Base-by-base conservation (phyloP, 2,113 vertebrate species). In the Campylorhamphus procurvoides region DNA sequence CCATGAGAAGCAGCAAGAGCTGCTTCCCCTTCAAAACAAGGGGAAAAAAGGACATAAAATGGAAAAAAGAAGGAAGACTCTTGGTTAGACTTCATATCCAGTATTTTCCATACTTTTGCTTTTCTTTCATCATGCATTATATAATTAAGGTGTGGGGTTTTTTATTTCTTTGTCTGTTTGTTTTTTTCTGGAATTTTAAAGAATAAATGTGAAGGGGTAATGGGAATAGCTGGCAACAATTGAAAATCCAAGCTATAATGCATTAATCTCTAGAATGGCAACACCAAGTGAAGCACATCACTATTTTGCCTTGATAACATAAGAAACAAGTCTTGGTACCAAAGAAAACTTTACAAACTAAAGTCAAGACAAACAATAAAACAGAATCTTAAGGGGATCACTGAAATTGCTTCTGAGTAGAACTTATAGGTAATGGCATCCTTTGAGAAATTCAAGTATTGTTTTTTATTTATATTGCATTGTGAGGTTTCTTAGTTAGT, bases 11-110 rank as follows among this genome's bases (percentile, higher is more conserved):
- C 10, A 77, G 23, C 39, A 78, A 12, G 11, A 68, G 3, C 19
- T 37, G 37, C 37, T 37, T 37, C 37, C 37, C 37, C 37, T 37
- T 72, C 49, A 72, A 87, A 90, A 37, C 4, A 11, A 15, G 18
- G 12, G 12, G 2, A 0, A 10, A 37, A 59, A 81, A 12, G 3
- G 1, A 44, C 2, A 6, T 33, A 25, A 33, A 14, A 17, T 1
- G 33, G 2, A 19, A 39, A 80, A 44, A 63, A 35, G 0, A 83
- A 89, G 4, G 4, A 55, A 69, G 6, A 10, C 0, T 12, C 11
- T 59, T n/a, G 9, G 14, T 42, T 14, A 76, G 17, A 3, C 6
- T 50, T 79, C 9, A 13, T 6, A 74, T 50, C 5, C 3, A 59
- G 3, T 37, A 46, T 58, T 72, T 82, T 11, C 3, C 14, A 47